Evolutionary conservation across 2,888 invertebrate genomes (phyloP).

Genomic region (Scaptomyza polygonia): DNA sequence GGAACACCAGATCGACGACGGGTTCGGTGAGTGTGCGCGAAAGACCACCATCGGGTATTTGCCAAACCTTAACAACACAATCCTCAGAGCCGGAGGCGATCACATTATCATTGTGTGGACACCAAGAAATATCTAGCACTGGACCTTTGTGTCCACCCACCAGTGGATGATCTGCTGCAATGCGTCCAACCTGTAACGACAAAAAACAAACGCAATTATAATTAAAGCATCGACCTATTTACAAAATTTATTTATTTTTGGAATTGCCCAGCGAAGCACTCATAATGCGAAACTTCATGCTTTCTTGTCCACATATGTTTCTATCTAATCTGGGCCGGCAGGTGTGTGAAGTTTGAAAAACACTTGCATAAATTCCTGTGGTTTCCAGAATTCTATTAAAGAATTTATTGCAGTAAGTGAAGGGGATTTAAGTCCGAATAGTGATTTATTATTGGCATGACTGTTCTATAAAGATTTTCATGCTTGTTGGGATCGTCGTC

Average conservation of each 20-base stretch:
- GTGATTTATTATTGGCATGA: constrained; percentile 30
- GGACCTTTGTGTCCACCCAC: constrained; percentile 99
- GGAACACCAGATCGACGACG: constrained; percentile 95
- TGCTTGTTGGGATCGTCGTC: too few relatives aligned
- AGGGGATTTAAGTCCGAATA: background rate
- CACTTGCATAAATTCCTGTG: constrained; percentile 5
- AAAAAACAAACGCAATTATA: background rate
- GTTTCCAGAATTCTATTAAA: constrained; percentile 4
- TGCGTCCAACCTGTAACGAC: constrained; percentile 92
- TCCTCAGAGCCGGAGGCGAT: constrained; percentile 99
- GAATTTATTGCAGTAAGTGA: constrained; percentile 1
- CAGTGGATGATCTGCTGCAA: constrained; percentile 96
- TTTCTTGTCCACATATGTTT: too few relatives aligned
- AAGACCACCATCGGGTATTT: constrained; percentile 96
- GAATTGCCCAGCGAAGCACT: constrained; percentile 20
- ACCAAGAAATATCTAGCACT: constrained; percentile 98
- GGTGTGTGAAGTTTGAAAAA: constrained; percentile 34
- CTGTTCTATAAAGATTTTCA: background rate
- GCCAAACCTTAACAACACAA: constrained; percentile 98
- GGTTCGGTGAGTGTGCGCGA: constrained; percentile 96
- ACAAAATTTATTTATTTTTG: constrained; percentile 51
- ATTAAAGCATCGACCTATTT: constrained; percentile 32
- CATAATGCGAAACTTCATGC: constrained; percentile 41
- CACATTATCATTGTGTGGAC: constrained; percentile 98
- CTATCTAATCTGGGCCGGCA: constrained; percentile 13